Evolutionary conservation across 2,797 vertebrate species (phyloP).

Genomic region (Cyprinella venusta): DNA sequence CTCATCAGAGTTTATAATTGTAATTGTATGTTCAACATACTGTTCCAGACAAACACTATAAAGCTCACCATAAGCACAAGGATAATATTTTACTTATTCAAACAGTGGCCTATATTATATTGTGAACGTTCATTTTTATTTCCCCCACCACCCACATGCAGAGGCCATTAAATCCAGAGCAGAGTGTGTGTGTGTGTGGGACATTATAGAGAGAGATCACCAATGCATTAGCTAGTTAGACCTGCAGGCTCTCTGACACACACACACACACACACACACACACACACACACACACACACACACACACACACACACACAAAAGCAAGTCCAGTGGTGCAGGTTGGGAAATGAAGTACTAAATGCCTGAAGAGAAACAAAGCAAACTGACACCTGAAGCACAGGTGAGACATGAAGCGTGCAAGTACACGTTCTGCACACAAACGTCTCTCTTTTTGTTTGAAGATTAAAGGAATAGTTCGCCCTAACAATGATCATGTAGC

Average conservation of each 20-base stretch:
- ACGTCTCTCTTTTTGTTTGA: not conserved
- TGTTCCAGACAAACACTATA: constrained; percentile 42
- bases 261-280: constrained; percentile 17
- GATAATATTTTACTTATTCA: constrained; percentile 41
- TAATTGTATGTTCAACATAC: constrained; percentile 42
- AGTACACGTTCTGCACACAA: not conserved
- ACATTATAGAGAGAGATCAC: constrained; percentile 38
- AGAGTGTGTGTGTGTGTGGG: not conserved
- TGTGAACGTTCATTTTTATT: not conserved
- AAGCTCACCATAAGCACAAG: constrained; percentile 28
- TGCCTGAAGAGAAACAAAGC: constrained; percentile 18
- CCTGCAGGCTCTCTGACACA: constrained; percentile 29
- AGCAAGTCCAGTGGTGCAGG: constrained; percentile 32
- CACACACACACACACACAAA: constrained; percentile 17
- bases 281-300: constrained; percentile 19
- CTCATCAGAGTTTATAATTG: constrained; percentile 43
- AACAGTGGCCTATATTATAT: constrained; percentile 35
- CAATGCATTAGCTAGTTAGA: constrained; percentile 50
- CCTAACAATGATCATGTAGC: not conserved
- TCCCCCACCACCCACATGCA: constrained; percentile 24
- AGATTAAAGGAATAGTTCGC: not conserved
- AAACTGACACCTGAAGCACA: not conserved
- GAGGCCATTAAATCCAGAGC: constrained; percentile 40
- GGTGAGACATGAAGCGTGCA: not conserved
- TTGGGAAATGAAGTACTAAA: constrained; percentile 45